Evolutionary conservation across 2,113 vertebrate species (phyloP).

Genomic region (Prunella fulvescens): DNA sequence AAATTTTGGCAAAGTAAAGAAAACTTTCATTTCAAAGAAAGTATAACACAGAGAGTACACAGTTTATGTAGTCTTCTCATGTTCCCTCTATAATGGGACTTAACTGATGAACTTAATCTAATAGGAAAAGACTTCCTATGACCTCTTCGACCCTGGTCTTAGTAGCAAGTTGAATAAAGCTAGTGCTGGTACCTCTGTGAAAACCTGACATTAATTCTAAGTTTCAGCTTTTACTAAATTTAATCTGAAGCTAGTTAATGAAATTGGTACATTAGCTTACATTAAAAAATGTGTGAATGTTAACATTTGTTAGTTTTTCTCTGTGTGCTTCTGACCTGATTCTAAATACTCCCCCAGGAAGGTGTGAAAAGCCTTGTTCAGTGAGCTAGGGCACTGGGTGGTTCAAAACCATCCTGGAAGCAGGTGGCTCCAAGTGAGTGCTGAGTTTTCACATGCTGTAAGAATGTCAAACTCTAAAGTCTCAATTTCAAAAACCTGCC

Average conservation of each 20-base stretch:
- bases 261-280: background rate
- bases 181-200: background rate
- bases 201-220: background rate
- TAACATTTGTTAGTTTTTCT: background rate
- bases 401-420: background rate
- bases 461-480: background rate
- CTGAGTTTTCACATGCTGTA: background rate
- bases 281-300: background rate
- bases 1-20: background rate
- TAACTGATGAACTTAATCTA: conserved; percentile 50
- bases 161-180: background rate
- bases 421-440: background rate
- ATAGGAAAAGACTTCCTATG: conserved; percentile 33
- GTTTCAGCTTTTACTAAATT: background rate
- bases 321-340: background rate
- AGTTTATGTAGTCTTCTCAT: conserved; percentile 7
- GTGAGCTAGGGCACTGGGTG: background rate
- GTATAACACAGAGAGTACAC: background rate
- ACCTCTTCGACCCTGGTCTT: background rate
- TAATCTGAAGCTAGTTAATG: background rate
- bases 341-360: background rate
- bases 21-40: background rate
- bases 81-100: conserved; percentile 14
- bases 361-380: background rate
- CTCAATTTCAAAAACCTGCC: background rate